These are phyloP conservation scores for Drosophila pegasa DNA, from an alignment of 2,888 invertebrate genomes.

Conservation along the genomic window DNA sequence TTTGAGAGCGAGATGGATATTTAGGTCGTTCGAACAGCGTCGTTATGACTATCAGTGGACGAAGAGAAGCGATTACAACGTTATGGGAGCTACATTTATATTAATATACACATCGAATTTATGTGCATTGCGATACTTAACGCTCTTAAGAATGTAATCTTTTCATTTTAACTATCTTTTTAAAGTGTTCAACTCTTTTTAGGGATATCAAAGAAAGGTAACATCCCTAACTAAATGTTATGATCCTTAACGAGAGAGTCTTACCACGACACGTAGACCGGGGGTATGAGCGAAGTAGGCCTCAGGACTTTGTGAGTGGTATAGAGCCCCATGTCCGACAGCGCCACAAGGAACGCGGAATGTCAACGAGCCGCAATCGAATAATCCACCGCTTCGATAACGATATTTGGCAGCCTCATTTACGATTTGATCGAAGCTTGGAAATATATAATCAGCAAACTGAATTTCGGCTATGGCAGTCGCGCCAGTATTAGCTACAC, in stretches of 20 bases:
- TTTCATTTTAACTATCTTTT: no score
- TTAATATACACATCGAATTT: no score
- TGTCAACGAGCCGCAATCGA: constrained; percentile 95
- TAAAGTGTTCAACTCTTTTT: no score
- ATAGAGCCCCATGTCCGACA: constrained; percentile 98
- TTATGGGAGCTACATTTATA: no score
- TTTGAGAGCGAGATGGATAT: no score
- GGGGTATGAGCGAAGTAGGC: constrained; percentile 98
- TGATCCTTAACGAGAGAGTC: background rate
- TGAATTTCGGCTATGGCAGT: constrained; percentile 99
- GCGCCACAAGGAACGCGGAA: constrained; percentile 97
- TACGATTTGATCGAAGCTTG: constrained; percentile 98
- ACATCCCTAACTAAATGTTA: no score
- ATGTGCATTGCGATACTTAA: no score
- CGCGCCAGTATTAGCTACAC: constrained; percentile 94
- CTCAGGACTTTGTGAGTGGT: constrained; percentile 99
- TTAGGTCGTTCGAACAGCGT: no score
- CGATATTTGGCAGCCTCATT: constrained; percentile 98
- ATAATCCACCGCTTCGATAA: constrained; percentile 96
- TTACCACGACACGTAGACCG: constrained; percentile 91
- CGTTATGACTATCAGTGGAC: no score
- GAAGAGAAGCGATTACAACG: no score
- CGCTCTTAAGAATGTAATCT: no score
- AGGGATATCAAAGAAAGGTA: no score
- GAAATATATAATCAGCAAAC: constrained; percentile 99